Evolutionary conservation across 92 coral and sea anemone species (phyloP).

Genomic region (Porites divaricata): DNA sequence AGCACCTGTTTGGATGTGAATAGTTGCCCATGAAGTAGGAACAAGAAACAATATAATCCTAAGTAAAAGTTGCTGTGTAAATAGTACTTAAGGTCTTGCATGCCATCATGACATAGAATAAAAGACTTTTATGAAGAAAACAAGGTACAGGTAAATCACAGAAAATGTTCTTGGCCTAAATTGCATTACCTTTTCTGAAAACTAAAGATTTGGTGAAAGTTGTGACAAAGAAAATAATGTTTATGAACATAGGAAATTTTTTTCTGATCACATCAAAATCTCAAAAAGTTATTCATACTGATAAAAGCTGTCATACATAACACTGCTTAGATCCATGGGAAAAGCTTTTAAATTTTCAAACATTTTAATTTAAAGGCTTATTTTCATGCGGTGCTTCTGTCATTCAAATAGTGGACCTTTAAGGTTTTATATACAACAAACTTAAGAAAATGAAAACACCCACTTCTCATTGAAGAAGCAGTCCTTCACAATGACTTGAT

Average conservation of each 20-base stretch:
- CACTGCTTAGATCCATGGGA: neutral
- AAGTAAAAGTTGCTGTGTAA: neutral
- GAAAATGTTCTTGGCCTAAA: neutral
- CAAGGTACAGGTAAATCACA: neutral
- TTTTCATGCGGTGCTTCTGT: neutral
- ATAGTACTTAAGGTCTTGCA: neutral
- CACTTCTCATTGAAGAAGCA: neutral
- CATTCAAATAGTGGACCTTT: slow-evolving; percentile 12
- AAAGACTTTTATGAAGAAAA: neutral
- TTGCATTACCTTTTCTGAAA: neutral
- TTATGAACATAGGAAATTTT: neutral
- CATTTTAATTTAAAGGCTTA: neutral
- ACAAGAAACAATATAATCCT: neutral
- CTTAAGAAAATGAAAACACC: neutral
- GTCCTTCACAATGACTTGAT: neutral
- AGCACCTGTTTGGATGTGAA: neutral
- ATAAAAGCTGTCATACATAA: neutral
- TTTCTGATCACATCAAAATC: neutral
- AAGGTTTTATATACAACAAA: neutral
- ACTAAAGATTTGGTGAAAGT: neutral
- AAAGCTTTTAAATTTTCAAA: neutral
- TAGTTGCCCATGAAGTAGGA: neutral
- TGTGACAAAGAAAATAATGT: neutral
- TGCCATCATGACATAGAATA: neutral
- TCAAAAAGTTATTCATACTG: too few relatives aligned